Evolutionary conservation across 2,888 invertebrate genomes (phyloP), one percentile per base, ranked within the genome.

Genomic region (Lepidochrysops patricia): DNA sequence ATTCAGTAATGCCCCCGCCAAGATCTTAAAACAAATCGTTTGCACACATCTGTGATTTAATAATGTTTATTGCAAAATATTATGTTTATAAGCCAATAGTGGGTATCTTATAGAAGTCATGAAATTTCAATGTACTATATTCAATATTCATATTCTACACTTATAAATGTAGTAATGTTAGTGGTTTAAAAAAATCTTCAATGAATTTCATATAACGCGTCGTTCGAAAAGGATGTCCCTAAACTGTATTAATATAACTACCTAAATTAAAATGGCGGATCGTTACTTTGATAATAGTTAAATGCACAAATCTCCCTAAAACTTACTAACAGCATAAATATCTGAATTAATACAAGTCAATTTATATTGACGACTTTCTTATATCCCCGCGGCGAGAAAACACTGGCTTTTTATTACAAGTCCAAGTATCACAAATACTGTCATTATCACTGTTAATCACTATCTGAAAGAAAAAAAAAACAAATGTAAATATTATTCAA

Each of bases 401-500:
- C 54, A 19, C 52, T 27, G 26, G 52, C 54, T 54, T 32, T 54
- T 54, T 19, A 54, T 32, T 54, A 54, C 54, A 54, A 54, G 54
- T 54, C 54, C 54, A 29, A 29, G 27, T 54, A 54, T 29, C 54
- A 54, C 54, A 52, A 52, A 52, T 52, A 54, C 54, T 54, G 54
- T 54, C 54, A 32, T 29, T 27, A 52, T 52, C 52, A 50, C 50
- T 50, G 27, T 15, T 32, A 9, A 19, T 54, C 9, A 19, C 12
- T 5, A 32, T 54, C 54, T 54, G 54, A 27, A 52, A 52, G 6
- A 52, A 13, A 27, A 26, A 27, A 15, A 27, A 52, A 52, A n/a
- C 5, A n/a, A 1, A 13, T 27, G 3, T 27, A 27, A 52, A 7
- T 52, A 27, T 13, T 7, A 15, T 15, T n/a, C 3, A 19, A 3